phyloP scores from a whole-genome alignment of 2,888 invertebrate species.

The Cephus nigrinus region DNA sequence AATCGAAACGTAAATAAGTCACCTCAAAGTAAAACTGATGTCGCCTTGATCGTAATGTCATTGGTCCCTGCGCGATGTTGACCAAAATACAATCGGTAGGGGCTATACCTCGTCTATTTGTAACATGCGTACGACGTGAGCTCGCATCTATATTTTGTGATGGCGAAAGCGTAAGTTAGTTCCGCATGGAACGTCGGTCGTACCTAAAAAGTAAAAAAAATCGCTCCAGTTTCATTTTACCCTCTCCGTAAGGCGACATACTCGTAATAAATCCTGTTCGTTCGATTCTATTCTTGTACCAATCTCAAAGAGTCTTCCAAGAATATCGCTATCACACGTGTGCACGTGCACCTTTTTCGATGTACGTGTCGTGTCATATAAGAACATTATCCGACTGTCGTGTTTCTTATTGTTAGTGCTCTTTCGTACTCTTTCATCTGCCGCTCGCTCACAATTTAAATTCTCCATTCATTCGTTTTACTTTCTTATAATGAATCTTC shows the following conservation, averaged over 20 bases:
- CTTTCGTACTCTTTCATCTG: background rate
- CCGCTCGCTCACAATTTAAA: background rate
- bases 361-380: background rate
- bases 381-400: background rate
- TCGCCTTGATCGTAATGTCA: no score
- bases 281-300: slow-evolving; percentile 59
- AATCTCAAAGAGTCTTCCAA: slow-evolving; percentile 45
- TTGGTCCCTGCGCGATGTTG: no score
- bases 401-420: background rate
- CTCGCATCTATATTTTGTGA: background rate
- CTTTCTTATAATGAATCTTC: background rate
- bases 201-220: background rate
- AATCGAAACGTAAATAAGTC: no score
- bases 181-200: background rate
- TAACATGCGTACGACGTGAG: no score
- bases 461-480: background rate
- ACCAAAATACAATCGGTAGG: no score
- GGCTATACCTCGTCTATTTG: no score
- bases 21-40: no score
- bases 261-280: slow-evolving; percentile 25
- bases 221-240: background rate
- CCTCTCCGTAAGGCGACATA: background rate
- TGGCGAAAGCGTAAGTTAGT: background rate
- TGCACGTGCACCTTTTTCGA: background rate
- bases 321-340: slow-evolving; percentile 25